These are phyloP conservation scores for Lampris incognitus DNA, from an alignment of 2,113 vertebrate genomes.

Conservation along the genomic window DNA sequence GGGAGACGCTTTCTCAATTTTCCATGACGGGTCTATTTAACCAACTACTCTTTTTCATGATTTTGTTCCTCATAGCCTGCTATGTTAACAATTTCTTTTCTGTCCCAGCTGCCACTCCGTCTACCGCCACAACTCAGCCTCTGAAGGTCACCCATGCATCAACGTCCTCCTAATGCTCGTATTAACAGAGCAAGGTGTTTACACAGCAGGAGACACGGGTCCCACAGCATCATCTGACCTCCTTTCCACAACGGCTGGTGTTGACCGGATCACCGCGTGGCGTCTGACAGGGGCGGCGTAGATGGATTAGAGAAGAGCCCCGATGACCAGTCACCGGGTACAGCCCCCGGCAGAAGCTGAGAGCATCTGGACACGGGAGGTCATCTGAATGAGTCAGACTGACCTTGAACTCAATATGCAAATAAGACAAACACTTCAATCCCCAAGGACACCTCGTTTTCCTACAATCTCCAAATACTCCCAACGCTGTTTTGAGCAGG, in stretches of 20 bases:
- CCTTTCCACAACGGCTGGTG: not conserved
- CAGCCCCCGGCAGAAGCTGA: not conserved
- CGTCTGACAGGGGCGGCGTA: no score
- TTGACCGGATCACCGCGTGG: not conserved
- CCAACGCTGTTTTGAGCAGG: no score
- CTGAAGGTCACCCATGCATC: slow-evolving; percentile 14
- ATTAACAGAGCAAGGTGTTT: not conserved
- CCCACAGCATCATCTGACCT: slow-evolving; percentile 2
- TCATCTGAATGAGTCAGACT: no score
- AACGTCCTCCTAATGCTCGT: not conserved
- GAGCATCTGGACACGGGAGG: no score
- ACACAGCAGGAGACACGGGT: slow-evolving; percentile 14
- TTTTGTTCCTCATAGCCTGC: slow-evolving; percentile 31
- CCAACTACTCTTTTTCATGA: not conserved
- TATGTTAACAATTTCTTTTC: slow-evolving; percentile 4
- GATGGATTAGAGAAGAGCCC: no score
- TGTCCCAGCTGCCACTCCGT: not conserved
- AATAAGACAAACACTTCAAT: no score
- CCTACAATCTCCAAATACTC: no score
- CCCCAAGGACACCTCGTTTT: no score
- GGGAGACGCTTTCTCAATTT: not conserved
- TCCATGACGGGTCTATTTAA: not conserved
- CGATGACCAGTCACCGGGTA: not conserved
- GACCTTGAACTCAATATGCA: no score
- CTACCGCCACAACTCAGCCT: slow-evolving; percentile 7